A percentile compares a stretch with the other conserved stretches of the same genome.
phyloP scores from a whole-genome alignment of 2,888 invertebrate species.

The Corbicula japonica region DNA sequence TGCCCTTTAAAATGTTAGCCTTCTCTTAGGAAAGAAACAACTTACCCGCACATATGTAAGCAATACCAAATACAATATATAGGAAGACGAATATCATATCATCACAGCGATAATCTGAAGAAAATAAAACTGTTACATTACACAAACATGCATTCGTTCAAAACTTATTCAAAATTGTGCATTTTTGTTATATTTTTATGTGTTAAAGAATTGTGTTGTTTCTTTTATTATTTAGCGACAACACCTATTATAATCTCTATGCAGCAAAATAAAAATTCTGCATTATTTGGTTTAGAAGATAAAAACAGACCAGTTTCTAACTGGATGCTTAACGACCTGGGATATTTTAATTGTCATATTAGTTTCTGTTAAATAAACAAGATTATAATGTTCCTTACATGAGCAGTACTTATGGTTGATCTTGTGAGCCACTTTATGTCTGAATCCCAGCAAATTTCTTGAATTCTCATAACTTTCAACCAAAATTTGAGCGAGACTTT shows the following conservation, averaged over 20 bases:
- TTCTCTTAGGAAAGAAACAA: neutral
- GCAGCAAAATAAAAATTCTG: neutral
- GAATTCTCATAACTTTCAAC: constrained; percentile 56
- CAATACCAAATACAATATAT: constrained; percentile 64
- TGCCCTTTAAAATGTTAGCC: too few relatives aligned
- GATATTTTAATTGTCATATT: neutral
- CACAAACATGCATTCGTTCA: neutral
- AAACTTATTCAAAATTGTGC: neutral
- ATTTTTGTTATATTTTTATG: neutral
- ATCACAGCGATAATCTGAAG: constrained; percentile 67
- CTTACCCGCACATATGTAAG: constrained; percentile 62
- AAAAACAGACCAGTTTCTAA: neutral
- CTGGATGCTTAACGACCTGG: too few relatives aligned
- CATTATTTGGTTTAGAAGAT: neutral
- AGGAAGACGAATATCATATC: constrained; percentile 64
- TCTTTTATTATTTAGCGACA: neutral
- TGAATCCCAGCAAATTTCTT: constrained; percentile 55
- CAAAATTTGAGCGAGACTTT: constrained; percentile 50
- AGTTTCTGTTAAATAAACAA: neutral
- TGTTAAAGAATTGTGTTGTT: neutral
- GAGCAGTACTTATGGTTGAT: constrained; percentile 69
- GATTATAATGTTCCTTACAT: constrained; percentile 51
- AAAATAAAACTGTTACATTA: neutral
- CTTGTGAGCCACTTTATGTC: constrained; percentile 56
- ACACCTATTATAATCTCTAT: neutral